Conservation (phyloP, 37 sponge, comb jelly and placozoan genomes). For the Oopsacas minuta region DNA sequence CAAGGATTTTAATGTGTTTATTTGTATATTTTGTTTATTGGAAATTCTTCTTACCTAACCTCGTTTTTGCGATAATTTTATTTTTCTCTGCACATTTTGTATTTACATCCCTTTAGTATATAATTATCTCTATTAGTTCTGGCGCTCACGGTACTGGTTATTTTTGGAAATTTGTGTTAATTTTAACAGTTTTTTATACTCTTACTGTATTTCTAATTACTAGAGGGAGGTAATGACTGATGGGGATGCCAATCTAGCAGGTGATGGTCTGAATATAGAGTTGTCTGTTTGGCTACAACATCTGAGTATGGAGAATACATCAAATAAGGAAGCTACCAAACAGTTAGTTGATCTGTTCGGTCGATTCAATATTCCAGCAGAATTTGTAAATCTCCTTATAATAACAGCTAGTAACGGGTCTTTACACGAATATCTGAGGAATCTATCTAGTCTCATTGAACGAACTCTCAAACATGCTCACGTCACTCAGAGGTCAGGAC, state of each 20-base stretch:
- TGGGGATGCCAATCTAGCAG: no score
- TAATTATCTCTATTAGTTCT: no score
- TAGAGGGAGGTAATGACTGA: no score
- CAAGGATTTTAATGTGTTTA: no score
- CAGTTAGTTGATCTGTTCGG: slow-evolving; percentile 1
- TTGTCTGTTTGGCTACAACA: slow-evolving; percentile 4
- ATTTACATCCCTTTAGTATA: no score
- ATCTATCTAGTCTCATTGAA: neutral
- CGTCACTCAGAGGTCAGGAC: neutral
- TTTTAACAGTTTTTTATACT: no score
- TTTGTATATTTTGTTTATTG: neutral
- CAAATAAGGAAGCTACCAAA: neutral
- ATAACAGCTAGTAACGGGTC: neutral
- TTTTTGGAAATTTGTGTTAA: no score
- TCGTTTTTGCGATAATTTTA: neutral
- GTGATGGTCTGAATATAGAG: neutral
- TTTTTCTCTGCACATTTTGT: neutral
- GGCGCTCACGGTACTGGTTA: no score
- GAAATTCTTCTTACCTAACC: neutral
- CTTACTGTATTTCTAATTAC: no score
- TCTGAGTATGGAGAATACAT: neutral
- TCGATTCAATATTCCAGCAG: neutral
- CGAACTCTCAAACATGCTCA: neutral
- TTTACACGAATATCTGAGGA: neutral
- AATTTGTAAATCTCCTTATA: neutral